Evolutionary conservation across 2,888 invertebrate genomes (phyloP).

Genomic region (Tribolium freemani): DNA sequence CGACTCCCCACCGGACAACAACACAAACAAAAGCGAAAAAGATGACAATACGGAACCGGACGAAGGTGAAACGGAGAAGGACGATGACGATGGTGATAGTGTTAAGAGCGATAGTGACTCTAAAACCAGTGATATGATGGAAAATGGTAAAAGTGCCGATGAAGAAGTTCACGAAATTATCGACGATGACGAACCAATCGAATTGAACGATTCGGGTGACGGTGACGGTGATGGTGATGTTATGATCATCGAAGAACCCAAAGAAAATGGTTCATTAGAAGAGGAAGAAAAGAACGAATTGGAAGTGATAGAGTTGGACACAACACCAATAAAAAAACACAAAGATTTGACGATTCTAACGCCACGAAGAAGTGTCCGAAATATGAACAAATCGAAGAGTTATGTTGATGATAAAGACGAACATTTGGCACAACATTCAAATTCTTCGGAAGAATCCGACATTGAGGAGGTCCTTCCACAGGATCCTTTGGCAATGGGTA

Average conservation of each 20-base stretch:
- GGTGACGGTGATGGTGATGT: constrained; percentile 59
- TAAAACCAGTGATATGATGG: constrained; percentile 12
- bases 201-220: constrained; percentile 63
- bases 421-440: constrained; percentile 58
- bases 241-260: constrained; percentile 63
- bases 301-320: constrained; percentile 59
- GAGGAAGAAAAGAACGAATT: constrained; percentile 24
- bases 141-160: constrained; percentile 38
- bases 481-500: constrained; percentile 71
- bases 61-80: constrained; percentile 26
- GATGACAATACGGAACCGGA: constrained; percentile 15
- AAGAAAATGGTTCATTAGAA: constrained; percentile 56
- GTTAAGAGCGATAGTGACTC: constrained; percentile 9
- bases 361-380: constrained; percentile 72
- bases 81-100: constrained; percentile 50
- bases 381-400: constrained; percentile 72
- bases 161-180: constrained; percentile 35
- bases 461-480: constrained; percentile 75
- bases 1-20: constrained; percentile 34
- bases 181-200: constrained; percentile 56
- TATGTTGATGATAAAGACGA: constrained; percentile 65
- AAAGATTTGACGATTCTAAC: constrained; percentile 58
- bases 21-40: constrained; percentile 13
- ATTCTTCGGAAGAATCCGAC: constrained; percentile 70
- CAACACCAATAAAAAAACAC: constrained; percentile 65